These are phyloP conservation scores for Cryptocheilus praepositus DNA, from an alignment of 2,888 invertebrate species.

Conservation along the genomic window DNA sequence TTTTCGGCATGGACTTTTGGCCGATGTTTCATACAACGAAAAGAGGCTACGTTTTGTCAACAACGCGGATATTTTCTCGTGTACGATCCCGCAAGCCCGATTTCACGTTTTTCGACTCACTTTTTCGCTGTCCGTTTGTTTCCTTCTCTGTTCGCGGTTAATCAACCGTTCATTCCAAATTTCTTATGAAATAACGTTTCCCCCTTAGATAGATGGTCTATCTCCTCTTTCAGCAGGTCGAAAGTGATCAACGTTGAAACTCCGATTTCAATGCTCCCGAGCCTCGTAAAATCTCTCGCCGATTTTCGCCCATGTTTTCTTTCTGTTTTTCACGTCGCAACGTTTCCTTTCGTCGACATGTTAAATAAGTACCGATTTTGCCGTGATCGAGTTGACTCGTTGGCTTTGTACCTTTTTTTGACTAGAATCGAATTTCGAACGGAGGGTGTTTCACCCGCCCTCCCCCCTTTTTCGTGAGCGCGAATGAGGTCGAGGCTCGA, in stretches of 20 bases:
- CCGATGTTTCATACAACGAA: conserved; percentile 69
- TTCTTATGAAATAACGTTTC: no score
- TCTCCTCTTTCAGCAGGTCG: not conserved
- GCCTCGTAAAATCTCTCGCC: not conserved
- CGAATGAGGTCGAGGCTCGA: conserved; percentile 28
- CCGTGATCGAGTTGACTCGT: conserved; percentile 52
- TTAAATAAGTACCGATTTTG: conserved; percentile 71
- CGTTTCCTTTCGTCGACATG: conserved; percentile 17
- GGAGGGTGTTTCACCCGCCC: conserved; percentile 39
- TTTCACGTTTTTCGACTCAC: not conserved
- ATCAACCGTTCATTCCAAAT: no score
- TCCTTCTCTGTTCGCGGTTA: not conserved
- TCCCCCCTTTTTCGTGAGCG: conserved; percentile 12
- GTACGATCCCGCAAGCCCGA: conserved; percentile 60
- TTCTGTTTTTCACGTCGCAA: not conserved
- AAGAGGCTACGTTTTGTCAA: conserved; percentile 74
- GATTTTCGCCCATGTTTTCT: not conserved
- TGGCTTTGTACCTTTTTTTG: conserved; percentile 73
- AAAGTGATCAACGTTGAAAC: not conserved
- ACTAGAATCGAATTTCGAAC: conserved; percentile 74
- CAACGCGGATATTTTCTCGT: conserved; percentile 70
- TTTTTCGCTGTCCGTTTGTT: not conserved
- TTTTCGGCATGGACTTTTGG: conserved; percentile 56
- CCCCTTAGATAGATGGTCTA: no score
- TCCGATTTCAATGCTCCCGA: no score